These are phyloP conservation scores for Limosa lapponica DNA, from an alignment of 2,797 vertebrate species.

Conservation along the genomic window DNA sequence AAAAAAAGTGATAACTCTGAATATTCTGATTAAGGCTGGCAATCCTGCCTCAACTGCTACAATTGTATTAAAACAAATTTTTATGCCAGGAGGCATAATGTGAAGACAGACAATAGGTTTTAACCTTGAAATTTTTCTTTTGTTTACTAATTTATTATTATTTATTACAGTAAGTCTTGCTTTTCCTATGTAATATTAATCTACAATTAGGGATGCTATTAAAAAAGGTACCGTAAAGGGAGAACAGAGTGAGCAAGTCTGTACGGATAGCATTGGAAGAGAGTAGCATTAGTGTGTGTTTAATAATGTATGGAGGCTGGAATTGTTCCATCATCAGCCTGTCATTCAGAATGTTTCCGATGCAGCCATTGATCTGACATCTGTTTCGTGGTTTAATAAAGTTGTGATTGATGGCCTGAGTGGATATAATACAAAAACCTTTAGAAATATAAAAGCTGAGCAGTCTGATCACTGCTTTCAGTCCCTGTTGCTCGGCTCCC, in stretches of 20 bases:
- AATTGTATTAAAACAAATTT: slow-evolving; percentile 4
- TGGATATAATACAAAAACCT: not conserved
- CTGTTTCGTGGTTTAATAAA: slow-evolving; percentile 42
- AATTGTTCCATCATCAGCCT: slow-evolving; percentile 47
- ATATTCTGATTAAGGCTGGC: slow-evolving; percentile 34
- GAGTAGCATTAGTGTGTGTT: slow-evolving; percentile 26
- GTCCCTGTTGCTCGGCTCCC: not conserved
- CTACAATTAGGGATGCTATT: not conserved
- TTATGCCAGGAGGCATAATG: not conserved
- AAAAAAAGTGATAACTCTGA: not conserved
- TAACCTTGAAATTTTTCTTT: not conserved
- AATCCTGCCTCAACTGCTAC: not conserved
- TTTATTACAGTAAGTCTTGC: not conserved
- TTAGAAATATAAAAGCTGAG: slow-evolving; percentile 26
- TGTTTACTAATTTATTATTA: slow-evolving; percentile 12
- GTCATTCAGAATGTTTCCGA: slow-evolving; percentile 51
- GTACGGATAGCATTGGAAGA: not conserved
- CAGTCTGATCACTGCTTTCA: not conserved
- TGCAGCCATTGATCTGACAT: slow-evolving; percentile 36
- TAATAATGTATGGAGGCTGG: slow-evolving; percentile 65
- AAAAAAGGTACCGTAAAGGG: not conserved
- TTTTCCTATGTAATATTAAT: slow-evolving; percentile 22
- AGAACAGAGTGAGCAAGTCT: not conserved
- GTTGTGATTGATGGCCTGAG: slow-evolving; percentile 54
- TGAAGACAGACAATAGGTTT: not conserved